Evolutionary conservation across 2,797 vertebrate species (phyloP), one percentile per base, ranked within the genome.

Genomic region (Percopsis omiscomaycus): DNA sequence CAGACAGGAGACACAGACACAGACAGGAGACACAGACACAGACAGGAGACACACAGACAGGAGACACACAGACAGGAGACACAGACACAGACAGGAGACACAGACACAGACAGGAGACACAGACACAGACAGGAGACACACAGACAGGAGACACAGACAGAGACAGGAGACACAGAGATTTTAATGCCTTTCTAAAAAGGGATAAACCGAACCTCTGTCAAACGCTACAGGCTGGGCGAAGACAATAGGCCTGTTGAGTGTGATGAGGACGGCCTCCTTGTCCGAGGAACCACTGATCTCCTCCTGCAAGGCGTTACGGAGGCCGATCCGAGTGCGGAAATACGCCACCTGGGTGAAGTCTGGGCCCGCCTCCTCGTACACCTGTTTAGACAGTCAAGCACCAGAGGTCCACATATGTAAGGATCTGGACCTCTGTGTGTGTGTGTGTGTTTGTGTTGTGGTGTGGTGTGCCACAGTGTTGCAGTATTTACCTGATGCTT

Each of bases 311-410:
- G 98, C 98, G 50, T 99, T 99, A 29, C 98, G 92, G 76, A 99
- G 89, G 53, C 98, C 97, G 30, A 99, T 98, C 61, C 96, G 94
- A 28, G 98, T 99, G 78, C 96, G 94, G 89, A 99, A 99, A 88
- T 98, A 99, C 0, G 98, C 98, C 83, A 99, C 98, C 79, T 99
- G 98, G 89, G 98, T 96, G 81, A 99, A 99, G 88, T 99, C 98
- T 52, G 98, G 98, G 59, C 97, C 95, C n/a, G 98, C 98, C 90
- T 99, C 98, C 85, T 99, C 97, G 71, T 99, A 99, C 53, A 99
- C 98, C 98, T 99, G 69, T 4, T n/a, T 37, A 29, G 29, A 9
- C 10, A 6, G 59, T 4, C 15, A 56, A 61, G 5, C 12, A 32
- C 0, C 13, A 15, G 0, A 27, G 0, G 1, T 47, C 9, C 9